A percentile compares a stretch with the other conserved stretches of the same genome.
Conservation (phyloP, 1,140 invertebrate genomes). For the Brachionus rubens region DNA sequence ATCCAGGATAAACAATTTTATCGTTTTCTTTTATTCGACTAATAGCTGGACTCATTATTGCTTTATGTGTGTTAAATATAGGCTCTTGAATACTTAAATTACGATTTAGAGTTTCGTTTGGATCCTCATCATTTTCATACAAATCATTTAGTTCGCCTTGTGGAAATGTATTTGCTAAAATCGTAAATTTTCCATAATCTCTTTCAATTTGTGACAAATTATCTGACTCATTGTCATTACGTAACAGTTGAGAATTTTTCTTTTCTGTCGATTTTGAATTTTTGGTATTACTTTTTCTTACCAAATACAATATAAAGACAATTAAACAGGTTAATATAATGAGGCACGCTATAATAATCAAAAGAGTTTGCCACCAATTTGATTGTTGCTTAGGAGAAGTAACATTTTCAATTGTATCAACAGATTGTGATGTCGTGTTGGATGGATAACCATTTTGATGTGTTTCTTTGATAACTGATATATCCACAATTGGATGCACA, state of each 20-base stretch:
- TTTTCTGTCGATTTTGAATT: no score
- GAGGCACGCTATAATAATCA: neutral
- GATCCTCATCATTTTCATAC: neutral
- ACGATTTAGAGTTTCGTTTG: neutral
- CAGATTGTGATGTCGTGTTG: neutral
- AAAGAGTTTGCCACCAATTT: neutral
- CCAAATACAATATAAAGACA: neutral
- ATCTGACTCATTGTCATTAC: slow-evolving; percentile 1
- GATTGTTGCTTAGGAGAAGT: no score
- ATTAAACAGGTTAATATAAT: neutral
- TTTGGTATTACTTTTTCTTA: neutral
- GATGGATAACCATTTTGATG: no score
- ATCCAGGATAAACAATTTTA: neutral
- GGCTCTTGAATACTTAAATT: neutral
- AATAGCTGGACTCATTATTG: neutral
- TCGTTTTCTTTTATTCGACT: neutral
- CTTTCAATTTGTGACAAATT: neutral
- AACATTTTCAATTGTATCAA: no score
- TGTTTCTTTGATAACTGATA: neutral
- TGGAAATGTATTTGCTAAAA: neutral
- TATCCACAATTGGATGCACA: neutral
- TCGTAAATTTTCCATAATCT: neutral
- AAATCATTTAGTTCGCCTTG: neutral
- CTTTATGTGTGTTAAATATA: neutral
- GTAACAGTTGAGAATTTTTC: neutral